Evolutionary conservation across 2,888 invertebrate genomes (phyloP).

Genomic region (Philonicus albiceps): DNA sequence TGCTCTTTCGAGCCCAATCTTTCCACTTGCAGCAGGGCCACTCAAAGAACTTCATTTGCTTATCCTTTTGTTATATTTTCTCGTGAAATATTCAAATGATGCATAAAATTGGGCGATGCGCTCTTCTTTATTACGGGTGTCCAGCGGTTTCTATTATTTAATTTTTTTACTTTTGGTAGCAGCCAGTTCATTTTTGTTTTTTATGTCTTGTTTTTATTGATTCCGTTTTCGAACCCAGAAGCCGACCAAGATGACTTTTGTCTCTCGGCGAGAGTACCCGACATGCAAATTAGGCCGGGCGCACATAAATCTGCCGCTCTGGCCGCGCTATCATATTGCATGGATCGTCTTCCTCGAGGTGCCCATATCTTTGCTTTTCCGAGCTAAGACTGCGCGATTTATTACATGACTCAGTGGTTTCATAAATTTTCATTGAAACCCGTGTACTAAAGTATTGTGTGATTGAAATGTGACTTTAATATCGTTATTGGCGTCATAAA

Average conservation of each 20-base stretch:
- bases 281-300: constrained; percentile 21
- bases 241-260: constrained; percentile 16
- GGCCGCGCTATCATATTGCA: constrained; percentile 20
- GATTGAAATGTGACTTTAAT: constrained; percentile 60
- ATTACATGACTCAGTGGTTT: constrained; percentile 57
- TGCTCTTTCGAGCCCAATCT: background rate
- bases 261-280: background rate
- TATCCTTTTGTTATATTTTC: constrained; percentile 46
- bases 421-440: constrained; percentile 58
- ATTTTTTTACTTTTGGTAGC: background rate
- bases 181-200: background rate
- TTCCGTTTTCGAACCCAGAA: background rate
- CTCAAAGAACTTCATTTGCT: constrained; percentile 35
- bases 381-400: constrained; percentile 51
- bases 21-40: background rate
- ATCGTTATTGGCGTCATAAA: constrained; percentile 56
- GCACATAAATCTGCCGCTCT: constrained; percentile 22
- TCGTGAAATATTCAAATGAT: constrained; percentile 48
- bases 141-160: constrained; percentile 24
- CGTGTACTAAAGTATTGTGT: constrained; percentile 53
- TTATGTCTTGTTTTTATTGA: background rate
- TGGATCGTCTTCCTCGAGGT: constrained; percentile 30
- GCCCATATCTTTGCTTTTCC: background rate
- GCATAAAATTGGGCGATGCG: constrained; percentile 46
- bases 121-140: constrained; percentile 24